Conservation (phyloP, 1,140 invertebrate species). For the Cydia pomonella region DNA sequence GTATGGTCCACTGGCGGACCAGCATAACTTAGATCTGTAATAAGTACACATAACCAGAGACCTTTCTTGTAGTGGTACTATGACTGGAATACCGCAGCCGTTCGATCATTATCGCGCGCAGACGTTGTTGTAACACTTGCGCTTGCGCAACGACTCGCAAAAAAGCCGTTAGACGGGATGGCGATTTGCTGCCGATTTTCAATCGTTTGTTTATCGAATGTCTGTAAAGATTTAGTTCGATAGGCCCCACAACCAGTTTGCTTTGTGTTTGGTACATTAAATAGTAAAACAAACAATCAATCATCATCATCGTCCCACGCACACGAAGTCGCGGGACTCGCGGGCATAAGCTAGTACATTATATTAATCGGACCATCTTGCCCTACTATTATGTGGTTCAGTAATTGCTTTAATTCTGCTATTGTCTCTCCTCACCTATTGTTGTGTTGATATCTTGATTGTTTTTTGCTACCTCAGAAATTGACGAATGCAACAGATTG, state of each 20-base stretch:
- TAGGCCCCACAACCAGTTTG: not conserved
- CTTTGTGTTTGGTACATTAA: not conserved
- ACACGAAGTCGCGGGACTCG: too few species aligned
- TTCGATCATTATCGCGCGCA: conserved; percentile 49
- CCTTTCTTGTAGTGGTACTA: conserved; percentile 34
- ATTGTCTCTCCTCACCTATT: too few species aligned
- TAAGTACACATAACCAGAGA: not conserved
- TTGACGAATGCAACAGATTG: not conserved
- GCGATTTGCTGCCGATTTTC: conserved; percentile 44
- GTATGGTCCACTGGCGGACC: not conserved
- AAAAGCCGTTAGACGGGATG: conserved; percentile 41
- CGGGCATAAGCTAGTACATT: too few species aligned
- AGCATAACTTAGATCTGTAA: not conserved
- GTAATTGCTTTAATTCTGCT: not conserved
- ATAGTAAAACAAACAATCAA: too few species aligned
- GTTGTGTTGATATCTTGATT: not conserved
- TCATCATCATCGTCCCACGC: too few species aligned
- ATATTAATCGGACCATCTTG: too few species aligned
- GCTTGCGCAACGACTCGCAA: conserved; percentile 57
- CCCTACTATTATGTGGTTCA: too few species aligned
- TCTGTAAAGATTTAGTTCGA: not conserved
- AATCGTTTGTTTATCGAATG: not conserved
- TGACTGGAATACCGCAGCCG: conserved; percentile 39
- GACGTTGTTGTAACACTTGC: conserved; percentile 58
- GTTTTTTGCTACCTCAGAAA: conserved; percentile 15